Conservation (phyloP, 2,888 invertebrate genomes). For the Dynastes hyllus region DNA sequence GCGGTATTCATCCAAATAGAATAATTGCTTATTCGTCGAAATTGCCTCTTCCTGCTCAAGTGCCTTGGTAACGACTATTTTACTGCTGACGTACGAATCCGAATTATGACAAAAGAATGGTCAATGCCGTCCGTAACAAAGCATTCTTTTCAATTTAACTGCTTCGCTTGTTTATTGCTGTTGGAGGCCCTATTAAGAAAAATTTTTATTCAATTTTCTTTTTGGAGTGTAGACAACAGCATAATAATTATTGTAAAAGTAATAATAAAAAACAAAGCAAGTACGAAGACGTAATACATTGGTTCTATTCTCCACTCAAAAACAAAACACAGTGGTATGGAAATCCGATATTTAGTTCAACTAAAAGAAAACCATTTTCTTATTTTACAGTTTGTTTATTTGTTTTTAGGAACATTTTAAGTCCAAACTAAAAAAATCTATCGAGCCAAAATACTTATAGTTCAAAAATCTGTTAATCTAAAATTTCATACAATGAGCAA, state of each 20-base stretch:
- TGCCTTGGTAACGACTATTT: background rate
- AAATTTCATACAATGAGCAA: too few species aligned
- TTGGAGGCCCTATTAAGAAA: background rate
- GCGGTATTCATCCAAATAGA: conserved; percentile 20
- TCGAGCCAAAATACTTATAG: too few species aligned
- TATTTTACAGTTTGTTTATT: too few species aligned
- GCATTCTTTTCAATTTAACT: background rate
- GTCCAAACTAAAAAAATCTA: too few species aligned
- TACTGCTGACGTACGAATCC: conserved; percentile 23
- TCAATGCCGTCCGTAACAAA: background rate
- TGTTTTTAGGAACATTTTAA: too few species aligned
- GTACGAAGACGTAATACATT: background rate
- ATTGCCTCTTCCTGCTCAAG: conserved; percentile 43
- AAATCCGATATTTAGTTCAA: too few species aligned
- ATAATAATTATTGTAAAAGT: background rate
- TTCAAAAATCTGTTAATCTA: too few species aligned
- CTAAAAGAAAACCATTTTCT: too few species aligned
- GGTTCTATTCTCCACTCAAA: too few species aligned
- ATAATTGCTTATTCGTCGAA: conserved; percentile 39
- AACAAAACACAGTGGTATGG: too few species aligned
- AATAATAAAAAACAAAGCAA: background rate
- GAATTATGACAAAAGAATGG: conserved; percentile 26
- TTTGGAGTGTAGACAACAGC: background rate
- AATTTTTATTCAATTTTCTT: background rate
- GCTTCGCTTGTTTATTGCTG: background rate